Evolutionary conservation across 2,113 vertebrate genomes (phyloP).

Genomic region (Fregata magnificens): DNA sequence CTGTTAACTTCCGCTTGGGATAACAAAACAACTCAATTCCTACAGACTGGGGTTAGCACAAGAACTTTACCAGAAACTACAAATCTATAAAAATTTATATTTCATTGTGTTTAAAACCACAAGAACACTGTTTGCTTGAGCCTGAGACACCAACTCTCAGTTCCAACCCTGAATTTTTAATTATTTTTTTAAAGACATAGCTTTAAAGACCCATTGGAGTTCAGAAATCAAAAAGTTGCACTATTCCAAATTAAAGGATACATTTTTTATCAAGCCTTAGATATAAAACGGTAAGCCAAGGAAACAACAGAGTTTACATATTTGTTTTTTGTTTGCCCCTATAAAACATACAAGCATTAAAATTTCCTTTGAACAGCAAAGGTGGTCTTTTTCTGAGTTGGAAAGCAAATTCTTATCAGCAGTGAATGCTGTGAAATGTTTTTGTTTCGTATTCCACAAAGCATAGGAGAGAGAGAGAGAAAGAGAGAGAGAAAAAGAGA

Average conservation of each 20-base stretch:
- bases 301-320: slow-evolving; percentile 71
- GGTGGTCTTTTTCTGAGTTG: slow-evolving; percentile 85
- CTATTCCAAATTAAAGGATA: slow-evolving; percentile 73
- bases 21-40: slow-evolving; percentile 70
- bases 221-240: slow-evolving; percentile 73
- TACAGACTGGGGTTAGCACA: slow-evolving; percentile 77
- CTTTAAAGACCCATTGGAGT: slow-evolving; percentile 74
- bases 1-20: slow-evolving; percentile 66
- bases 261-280: slow-evolving; percentile 72
- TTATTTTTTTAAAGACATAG: slow-evolving; percentile 69
- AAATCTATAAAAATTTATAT: slow-evolving; percentile 75
- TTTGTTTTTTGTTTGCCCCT: slow-evolving; percentile 71
- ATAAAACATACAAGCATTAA: slow-evolving; percentile 79
- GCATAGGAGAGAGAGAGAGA: slow-evolving; percentile 73
- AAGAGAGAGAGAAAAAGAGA: slow-evolving; percentile 69
- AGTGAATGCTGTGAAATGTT: slow-evolving; percentile 74
- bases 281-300: slow-evolving; percentile 81
- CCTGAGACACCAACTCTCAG: slow-evolving; percentile 76
- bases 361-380: slow-evolving; percentile 81
- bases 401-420: slow-evolving; percentile 84
- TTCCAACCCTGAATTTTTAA: slow-evolving; percentile 76
- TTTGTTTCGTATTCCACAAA: slow-evolving; percentile 82
- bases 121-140: slow-evolving; percentile 78
- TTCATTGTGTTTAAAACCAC: slow-evolving; percentile 71
- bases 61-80: slow-evolving; percentile 76